Conservation (phyloP, 2,113 vertebrate genomes). For the Phycodurus eques region DNA sequence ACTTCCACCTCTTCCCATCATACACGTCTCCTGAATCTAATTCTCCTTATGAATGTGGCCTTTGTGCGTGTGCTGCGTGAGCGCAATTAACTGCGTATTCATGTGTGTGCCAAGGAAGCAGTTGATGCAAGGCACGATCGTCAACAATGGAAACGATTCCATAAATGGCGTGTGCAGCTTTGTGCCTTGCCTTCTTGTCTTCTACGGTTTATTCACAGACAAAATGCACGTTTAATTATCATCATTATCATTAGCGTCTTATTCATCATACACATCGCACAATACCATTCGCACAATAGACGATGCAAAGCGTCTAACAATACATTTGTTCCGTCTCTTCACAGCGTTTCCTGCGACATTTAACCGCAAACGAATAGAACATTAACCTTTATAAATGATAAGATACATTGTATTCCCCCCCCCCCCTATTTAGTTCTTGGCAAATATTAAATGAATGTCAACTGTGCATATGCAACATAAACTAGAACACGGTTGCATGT, state of each 20-base stretch:
- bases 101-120: constrained; percentile 42
- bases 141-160: constrained; percentile 54
- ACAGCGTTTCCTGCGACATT: constrained; percentile 33
- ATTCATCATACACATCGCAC: constrained; percentile 30
- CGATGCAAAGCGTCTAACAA: constrained; percentile 20
- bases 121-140: constrained; percentile 39
- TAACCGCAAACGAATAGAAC: constrained; percentile 9
- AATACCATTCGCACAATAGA: constrained; percentile 41
- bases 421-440: too few species aligned
- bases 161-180: constrained; percentile 45
- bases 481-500: too few species aligned
- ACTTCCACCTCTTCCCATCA: constrained; percentile 29
- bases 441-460: too few species aligned
- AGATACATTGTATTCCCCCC: too few species aligned
- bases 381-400: too few species aligned
- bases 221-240: constrained; percentile 35
- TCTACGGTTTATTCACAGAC: constrained; percentile 35
- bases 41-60: constrained; percentile 41
- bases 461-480: too few species aligned
- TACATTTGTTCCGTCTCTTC: background rate
- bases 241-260: constrained; percentile 15
- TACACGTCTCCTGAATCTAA: constrained; percentile 28
- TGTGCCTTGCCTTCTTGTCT: constrained; percentile 38
- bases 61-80: constrained; percentile 26
- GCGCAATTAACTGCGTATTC: constrained; percentile 26